A percentile compares a stretch with the other conserved stretches of the same genome.
Conservation (phyloP, 2,113 vertebrate species). For the Colossoma macropomum region DNA sequence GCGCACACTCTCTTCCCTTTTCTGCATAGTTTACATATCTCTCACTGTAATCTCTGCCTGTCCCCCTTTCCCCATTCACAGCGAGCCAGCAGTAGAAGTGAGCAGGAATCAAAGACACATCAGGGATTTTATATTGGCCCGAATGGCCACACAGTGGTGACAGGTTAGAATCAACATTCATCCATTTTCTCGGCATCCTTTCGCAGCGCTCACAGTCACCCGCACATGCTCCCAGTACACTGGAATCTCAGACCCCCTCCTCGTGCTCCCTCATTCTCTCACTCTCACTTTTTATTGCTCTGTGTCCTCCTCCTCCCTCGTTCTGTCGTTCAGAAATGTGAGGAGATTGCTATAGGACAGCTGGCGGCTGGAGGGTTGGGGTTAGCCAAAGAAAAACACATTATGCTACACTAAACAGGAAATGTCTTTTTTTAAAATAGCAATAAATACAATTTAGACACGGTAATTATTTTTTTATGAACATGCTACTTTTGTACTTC, state of each 20-base stretch:
- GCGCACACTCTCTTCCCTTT: conserved; percentile 19
- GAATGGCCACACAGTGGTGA: conserved; percentile 63
- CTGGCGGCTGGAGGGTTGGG: conserved; percentile 35
- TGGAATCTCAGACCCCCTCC: conserved; percentile 50
- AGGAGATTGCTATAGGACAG: conserved; percentile 50
- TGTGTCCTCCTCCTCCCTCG: conserved; percentile 38
- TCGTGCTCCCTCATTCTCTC: conserved; percentile 70
- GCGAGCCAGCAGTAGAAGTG: conserved; percentile 51
- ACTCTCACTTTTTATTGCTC: conserved; percentile 56
- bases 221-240: conserved; percentile 21
- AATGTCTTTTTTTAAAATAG: conserved; percentile 48
- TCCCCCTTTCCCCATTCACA: conserved; percentile 29
- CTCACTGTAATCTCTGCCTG: conserved; percentile 48
- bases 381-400: conserved; percentile 52
- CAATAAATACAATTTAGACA: conserved; percentile 43
- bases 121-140: conserved; percentile 60
- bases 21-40: conserved; percentile 40
- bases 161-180: conserved; percentile 63
- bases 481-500: conserved; percentile 42
- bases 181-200: conserved; percentile 52
- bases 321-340: conserved; percentile 49
- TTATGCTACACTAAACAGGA: conserved; percentile 58
- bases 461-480: conserved; percentile 38
- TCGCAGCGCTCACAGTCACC: conserved; percentile 13
- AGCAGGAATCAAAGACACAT: conserved; percentile 59